A percentile compares a stretch with the other conserved stretches of the same genome.
These are phyloP conservation scores for Crotalus horridus DNA, from an alignment of 2,113 vertebrate species.

Conservation along the genomic window DNA sequence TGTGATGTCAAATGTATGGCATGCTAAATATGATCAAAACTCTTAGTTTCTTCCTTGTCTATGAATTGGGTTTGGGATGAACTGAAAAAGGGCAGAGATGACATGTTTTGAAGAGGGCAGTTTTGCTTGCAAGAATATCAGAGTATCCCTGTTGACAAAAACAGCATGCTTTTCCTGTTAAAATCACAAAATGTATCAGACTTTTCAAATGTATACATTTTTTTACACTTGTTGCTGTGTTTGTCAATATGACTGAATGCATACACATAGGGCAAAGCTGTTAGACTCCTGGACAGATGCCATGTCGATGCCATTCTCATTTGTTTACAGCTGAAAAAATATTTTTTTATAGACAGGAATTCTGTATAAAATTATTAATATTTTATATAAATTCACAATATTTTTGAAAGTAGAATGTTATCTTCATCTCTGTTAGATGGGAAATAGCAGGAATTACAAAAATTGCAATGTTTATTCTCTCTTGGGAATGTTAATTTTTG, in stretches of 20 bases:
- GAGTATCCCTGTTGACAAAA: neutral
- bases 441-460: neutral
- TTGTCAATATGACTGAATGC: neutral
- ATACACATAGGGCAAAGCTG: neutral
- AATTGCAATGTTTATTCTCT: neutral
- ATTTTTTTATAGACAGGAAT: neutral
- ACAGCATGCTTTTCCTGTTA: neutral
- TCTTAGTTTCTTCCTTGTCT: neutral
- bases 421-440: neutral
- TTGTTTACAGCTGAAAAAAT: neutral
- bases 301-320: neutral
- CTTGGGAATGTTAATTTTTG: neutral
- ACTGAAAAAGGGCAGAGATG: neutral
- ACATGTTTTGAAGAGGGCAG: neutral
- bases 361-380: neutral
- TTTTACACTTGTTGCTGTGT: neutral
- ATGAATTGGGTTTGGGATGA: neutral
- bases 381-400: neutral
- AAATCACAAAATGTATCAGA: neutral
- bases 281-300: neutral
- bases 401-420: neutral
- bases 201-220: neutral
- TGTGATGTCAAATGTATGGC: neutral
- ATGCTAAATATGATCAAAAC: neutral
- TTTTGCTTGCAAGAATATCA: neutral